Conservation (phyloP, 2,797 vertebrate species). For the Tympanoctomys barrerae region DNA sequence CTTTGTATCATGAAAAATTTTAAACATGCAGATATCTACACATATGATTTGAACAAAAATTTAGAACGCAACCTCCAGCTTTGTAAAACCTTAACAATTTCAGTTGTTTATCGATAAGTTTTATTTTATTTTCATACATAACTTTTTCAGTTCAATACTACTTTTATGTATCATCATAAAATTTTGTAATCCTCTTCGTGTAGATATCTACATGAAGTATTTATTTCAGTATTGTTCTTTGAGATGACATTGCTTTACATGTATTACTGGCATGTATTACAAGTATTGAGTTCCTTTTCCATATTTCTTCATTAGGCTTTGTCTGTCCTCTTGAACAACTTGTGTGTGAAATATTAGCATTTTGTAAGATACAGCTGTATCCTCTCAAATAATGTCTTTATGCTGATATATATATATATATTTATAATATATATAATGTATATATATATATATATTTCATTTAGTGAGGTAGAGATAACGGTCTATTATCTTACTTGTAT, state of each 20-base stretch:
- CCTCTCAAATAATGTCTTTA: conserved; percentile 8
- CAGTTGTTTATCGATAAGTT: not conserved
- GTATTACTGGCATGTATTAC: not conserved
- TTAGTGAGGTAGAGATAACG: not conserved
- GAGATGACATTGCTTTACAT: not conserved
- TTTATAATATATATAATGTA: not conserved
- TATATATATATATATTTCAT: not conserved
- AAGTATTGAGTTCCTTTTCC: not conserved
- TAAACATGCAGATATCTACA: not conserved
- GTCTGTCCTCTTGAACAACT: not conserved
- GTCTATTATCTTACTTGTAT: not conserved
- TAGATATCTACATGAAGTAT: not conserved
- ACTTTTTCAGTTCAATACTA: not conserved
- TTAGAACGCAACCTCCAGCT: not conserved
- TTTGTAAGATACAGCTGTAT: not conserved
- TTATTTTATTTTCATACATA: not conserved
- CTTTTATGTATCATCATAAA: not conserved
- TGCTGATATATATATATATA: not conserved
- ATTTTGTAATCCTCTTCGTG: not conserved
- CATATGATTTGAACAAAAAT: not conserved
- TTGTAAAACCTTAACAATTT: not conserved
- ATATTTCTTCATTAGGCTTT: not conserved
- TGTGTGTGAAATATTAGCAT: not conserved
- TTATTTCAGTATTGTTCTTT: not conserved
- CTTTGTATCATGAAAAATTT: not conserved